Conservation (phyloP, 2,888 invertebrate genomes). For the Trichogramma evanescens region DNA sequence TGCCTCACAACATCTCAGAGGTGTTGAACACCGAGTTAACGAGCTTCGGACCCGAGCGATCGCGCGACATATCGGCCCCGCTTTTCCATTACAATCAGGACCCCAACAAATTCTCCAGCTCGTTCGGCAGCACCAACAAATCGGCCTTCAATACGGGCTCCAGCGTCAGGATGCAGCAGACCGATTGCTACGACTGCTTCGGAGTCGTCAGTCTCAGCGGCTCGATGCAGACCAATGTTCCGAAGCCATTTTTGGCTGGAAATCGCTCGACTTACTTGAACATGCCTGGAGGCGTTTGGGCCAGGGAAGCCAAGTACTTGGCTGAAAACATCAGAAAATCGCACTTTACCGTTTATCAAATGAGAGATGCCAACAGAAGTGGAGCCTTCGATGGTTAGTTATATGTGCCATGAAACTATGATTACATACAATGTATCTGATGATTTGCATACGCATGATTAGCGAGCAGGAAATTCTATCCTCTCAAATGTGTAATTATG, state of each 20-base stretch:
- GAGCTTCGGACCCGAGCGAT: conserved; percentile 59
- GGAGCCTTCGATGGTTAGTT: conserved; percentile 20
- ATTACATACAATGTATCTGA: neutral
- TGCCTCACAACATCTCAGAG: conserved; percentile 59
- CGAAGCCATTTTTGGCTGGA: conserved; percentile 56
- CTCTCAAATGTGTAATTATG: too few relatives aligned
- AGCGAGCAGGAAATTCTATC: too few relatives aligned
- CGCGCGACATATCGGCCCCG: conserved; percentile 59
- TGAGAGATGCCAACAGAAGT: conserved; percentile 3
- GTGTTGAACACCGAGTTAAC: conserved; percentile 60
- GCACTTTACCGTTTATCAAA: conserved; percentile 51
- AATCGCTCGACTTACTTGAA: conserved; percentile 57
- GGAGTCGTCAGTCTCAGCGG: conserved; percentile 62
- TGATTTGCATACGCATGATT: too few relatives aligned
- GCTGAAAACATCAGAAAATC: conserved; percentile 62
- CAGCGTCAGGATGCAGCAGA: conserved; percentile 40
- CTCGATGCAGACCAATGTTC: conserved; percentile 71
- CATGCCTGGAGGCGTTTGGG: conserved; percentile 70
- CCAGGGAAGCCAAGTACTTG: conserved; percentile 62
- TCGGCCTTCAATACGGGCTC: conserved; percentile 22
- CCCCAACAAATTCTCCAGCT: neutral
- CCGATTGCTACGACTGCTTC: conserved; percentile 62
- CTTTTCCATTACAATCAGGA: conserved; percentile 51
- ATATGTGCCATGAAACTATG: neutral
- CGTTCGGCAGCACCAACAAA: conserved; percentile 8